phyloP scores from a whole-genome alignment of 1,140 invertebrate species.

The Drosophila oshimai region DNA sequence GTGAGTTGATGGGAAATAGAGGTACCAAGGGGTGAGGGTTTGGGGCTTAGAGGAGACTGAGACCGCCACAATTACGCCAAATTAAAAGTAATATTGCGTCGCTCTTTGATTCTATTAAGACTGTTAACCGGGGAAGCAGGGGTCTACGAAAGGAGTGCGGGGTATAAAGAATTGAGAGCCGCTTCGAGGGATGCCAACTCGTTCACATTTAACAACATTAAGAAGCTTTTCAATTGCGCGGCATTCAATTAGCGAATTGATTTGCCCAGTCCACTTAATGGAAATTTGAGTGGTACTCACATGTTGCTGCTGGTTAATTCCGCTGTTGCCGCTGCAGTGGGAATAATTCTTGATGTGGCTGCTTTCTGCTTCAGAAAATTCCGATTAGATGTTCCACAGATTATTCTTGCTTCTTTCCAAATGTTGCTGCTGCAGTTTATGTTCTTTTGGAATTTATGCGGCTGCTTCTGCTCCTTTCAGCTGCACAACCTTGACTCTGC shows the following conservation, averaged over 20 bases:
- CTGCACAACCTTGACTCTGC: background rate
- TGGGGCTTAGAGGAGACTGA: background rate
- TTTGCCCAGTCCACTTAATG: conserved; percentile 42
- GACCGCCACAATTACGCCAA: conserved; percentile 64
- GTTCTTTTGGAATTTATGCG: conserved; percentile 2
- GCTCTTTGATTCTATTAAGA: conserved; percentile 77
- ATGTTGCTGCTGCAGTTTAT: background rate
- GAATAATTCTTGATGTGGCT: background rate
- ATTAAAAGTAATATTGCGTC: conserved; percentile 69
- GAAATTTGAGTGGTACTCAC: conserved; percentile 42
- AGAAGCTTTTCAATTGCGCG: conserved; percentile 61
- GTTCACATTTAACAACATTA: conserved; percentile 64
- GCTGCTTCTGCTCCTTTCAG: conserved; percentile 3
- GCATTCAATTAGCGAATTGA: conserved; percentile 70
- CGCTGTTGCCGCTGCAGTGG: background rate
- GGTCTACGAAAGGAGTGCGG: background rate
- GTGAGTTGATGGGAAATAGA: background rate
- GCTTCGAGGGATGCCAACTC: conserved; percentile 37
- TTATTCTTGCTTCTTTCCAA: no score
- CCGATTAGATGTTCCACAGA: background rate
- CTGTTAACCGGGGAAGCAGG: conserved; percentile 56
- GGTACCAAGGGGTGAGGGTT: background rate
- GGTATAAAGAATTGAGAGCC: background rate
- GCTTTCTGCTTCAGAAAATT: background rate
- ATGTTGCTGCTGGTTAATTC: conserved; percentile 31